Evolutionary conservation across 2,797 vertebrate genomes (phyloP), one percentile per base, ranked within the genome.

Genomic region (Poliocrania exsul): DNA sequence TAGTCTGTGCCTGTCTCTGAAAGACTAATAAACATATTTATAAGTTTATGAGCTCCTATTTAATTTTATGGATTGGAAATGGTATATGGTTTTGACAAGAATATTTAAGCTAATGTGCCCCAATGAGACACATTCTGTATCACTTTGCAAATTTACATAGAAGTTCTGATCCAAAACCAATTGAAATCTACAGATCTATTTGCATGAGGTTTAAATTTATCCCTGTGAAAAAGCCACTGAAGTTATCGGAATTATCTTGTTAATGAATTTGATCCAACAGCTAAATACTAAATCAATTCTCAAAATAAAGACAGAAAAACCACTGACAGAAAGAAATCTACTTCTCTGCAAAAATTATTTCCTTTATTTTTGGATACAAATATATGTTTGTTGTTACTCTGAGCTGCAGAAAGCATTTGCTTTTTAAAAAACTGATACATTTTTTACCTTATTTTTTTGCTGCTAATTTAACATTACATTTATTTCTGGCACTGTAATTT

Each of bases 11-110:
- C 86, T 94, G 72, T 86, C 75, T 93, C 88, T 95, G 83, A 73
- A 96, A 96, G 81, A 83, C 93, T 96, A 93, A 97, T 95, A 96
- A 96, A 96, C 88, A 96, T 94, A 95, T 96, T 96, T 92, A 92
- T 93, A 94, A 90, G 91, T 94, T 95, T 95, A 96, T 90, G 83
- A 92, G 88, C 29, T 84, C 29, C 74, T 93, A 33, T 95, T 96
- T 94, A 90, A 93, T 93, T 95, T 92, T 89, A 87, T 91, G 82
- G 66, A 71, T 93, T 95, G 65, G 65, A 96, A 88, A 93, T 81
- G 37, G 79, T 86, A 11, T 92, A 81, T 73, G 38, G 37, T 88
- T 96, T 97, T 88, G 62, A 93, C 70, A 94, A 77, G 71, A 89
- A 92, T 91, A 81, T 93, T 94, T 91, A 91, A 92, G 81, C 35